Base-by-base conservation (phyloP, 2,888 invertebrate species). In the Tenthredo distinguenda region DNA sequence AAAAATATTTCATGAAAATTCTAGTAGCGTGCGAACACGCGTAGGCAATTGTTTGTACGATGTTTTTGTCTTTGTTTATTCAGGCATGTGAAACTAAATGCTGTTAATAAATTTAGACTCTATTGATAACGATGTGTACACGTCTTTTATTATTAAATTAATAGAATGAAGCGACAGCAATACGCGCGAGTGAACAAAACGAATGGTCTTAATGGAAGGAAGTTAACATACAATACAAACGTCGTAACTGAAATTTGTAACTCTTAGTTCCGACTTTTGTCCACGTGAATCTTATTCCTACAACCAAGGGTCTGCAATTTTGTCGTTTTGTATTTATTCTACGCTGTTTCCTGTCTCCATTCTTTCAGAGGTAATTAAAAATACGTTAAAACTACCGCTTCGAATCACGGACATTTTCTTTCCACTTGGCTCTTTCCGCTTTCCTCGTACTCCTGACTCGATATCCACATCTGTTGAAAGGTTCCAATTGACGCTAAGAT, bases 391-490 rank as follows among this genome's bases (percentile, higher is more conserved):
- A 43, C 21, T 62, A 40, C 10, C 7, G 10, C 40, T 40, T n/a
- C 21, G 26, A 88, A 87, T 94, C 96, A 98, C 85, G 98, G 98
- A 90, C 98, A 98, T 94, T 99, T 99, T 91, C 99, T 95, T 91
- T 99, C 99, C 71, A 99, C 98, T 94, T 99, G 99, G 62, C 97
- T 96, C 92, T 99, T 99, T 37, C 99, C 99, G 0, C 97, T 97
- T 92, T 99, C 99, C 91, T 99, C 99, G 93, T 99, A 99, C 94
- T 99, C 99, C 93, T 99, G 99, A 90, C 99, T 99, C 0, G 99
- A 99, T 90, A 99, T 98, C 99, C 99, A 99, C 98, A 99, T 99
- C 94, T 99, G 99, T 92, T 99, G 99, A 95, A 99, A 99, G 31
- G 99, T 99, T 9, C 99, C 99, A 91, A 99, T 97, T 0, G 99